A percentile compares a stretch with the other conserved stretches of the same genome.
Evolutionary conservation across 1,140 invertebrate species (phyloP).

Genomic region (Hyles vespertilio): DNA sequence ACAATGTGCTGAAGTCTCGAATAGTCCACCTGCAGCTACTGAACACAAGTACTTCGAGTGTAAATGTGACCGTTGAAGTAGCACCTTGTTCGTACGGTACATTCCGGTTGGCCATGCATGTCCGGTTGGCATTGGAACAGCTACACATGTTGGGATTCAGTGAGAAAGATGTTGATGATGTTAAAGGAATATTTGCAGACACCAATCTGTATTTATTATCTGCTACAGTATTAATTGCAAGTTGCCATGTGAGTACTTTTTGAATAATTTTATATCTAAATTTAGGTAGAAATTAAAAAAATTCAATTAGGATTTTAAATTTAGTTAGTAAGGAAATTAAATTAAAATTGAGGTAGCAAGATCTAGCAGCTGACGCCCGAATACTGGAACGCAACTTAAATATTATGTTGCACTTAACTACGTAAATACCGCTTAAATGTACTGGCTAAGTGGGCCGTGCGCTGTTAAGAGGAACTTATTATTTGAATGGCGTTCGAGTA

Average conservation of each 20-base stretch:
- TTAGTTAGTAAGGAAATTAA: too few species aligned
- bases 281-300: too few species aligned
- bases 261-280: too few species aligned
- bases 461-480: too few species aligned
- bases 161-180: slow-evolving; percentile 96
- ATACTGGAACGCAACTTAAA: too few species aligned
- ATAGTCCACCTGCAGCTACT: slow-evolving; percentile 84
- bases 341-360: too few species aligned
- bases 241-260: slow-evolving; percentile 89
- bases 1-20: slow-evolving; percentile 88
- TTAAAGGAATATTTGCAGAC: slow-evolving; percentile 97
- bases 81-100: slow-evolving; percentile 82
- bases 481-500: too few species aligned
- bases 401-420: too few species aligned
- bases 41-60: slow-evolving; percentile 73
- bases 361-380: too few species aligned
- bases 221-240: slow-evolving; percentile 93
- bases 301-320: too few species aligned
- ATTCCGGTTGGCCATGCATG: slow-evolving; percentile 85
- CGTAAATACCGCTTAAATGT: too few species aligned
- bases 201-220: slow-evolving; percentile 96
- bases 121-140: slow-evolving; percentile 86
- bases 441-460: too few species aligned
- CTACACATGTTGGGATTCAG: slow-evolving; percentile 89
- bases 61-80: slow-evolving; percentile 78